Conservation (phyloP, 92 coral and sea anemone species). For the Parazoanthus darwini region DNA sequence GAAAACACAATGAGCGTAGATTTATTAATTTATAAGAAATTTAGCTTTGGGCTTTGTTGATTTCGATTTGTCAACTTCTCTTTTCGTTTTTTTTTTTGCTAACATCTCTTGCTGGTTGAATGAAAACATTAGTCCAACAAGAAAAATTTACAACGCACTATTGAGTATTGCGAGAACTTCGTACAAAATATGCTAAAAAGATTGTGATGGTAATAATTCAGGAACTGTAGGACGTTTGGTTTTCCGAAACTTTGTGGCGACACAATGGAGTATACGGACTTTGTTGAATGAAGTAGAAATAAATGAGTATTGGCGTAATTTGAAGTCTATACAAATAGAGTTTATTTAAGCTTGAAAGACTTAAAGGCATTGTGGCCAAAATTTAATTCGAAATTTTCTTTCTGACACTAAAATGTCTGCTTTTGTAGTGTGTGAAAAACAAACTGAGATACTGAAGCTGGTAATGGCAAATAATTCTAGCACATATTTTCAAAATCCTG, state of each 20-base stretch:
- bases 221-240: conserved; percentile 3
- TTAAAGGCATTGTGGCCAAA: conserved; percentile 52
- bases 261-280: conserved; percentile 31
- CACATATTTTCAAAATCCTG: not conserved
- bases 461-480: not conserved
- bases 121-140: conserved; percentile 16
- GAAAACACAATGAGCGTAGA: conserved; percentile 53
- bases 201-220: not conserved
- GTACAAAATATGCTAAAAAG: not conserved
- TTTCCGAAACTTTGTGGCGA: conserved; percentile 11
- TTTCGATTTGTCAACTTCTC: not conserved
- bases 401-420: conserved; percentile 33
- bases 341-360: conserved; percentile 47
- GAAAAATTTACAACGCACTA: not conserved
- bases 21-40: conserved; percentile 54
- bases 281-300: conserved; percentile 45
- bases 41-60: conserved; percentile 56
- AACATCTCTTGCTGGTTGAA: not conserved
- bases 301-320: conserved; percentile 64
- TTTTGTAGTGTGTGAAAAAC: conserved; percentile 11
- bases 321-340: conserved; percentile 63
- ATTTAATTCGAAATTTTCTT: conserved; percentile 55
- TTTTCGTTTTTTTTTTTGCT: not conserved
- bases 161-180: not conserved
- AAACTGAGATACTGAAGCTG: conserved; percentile 7